Conservation (phyloP, 1,140 invertebrate genomes). For the Chironomus striatipennis region DNA sequence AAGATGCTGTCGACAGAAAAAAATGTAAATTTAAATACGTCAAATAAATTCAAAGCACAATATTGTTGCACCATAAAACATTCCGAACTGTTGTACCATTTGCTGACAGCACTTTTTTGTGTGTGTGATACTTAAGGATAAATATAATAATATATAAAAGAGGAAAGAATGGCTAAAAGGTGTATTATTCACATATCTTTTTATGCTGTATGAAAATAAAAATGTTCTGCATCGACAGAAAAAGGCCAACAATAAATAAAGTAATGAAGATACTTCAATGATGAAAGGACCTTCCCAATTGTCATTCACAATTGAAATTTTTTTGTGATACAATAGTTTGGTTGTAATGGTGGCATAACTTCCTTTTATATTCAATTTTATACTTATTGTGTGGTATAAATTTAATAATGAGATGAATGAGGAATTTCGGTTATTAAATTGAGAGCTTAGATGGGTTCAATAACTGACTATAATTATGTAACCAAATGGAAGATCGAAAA, state of each 20-base stretch:
- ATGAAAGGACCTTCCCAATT: not conserved
- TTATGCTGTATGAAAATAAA: no score
- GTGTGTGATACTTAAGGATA: not conserved
- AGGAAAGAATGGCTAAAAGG: not conserved
- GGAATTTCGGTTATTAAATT: no score
- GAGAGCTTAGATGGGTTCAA: no score
- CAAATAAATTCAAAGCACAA: slow-evolving; percentile 14
- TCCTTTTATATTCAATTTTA: no score
- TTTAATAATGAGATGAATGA: no score
- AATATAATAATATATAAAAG: not conserved
- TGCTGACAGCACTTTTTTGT: slow-evolving; percentile 6
- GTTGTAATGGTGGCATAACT: no score
- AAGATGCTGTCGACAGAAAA: not conserved
- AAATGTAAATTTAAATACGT: slow-evolving; percentile 15
- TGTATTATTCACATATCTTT: not conserved
- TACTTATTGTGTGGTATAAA: no score
- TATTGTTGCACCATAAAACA: slow-evolving; percentile 2
- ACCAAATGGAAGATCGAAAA: no score
- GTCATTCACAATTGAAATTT: slow-evolving; percentile 2
- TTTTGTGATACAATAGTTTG: no score
- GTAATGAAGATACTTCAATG: not conserved
- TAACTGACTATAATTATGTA: no score
- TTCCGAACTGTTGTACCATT: not conserved
- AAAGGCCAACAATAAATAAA: not conserved
- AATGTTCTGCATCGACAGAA: not conserved